Evolutionary conservation across 2,113 vertebrate species (phyloP), one percentile per base, ranked within the genome.

Genomic region (Delphinapterus leucas): DNA sequence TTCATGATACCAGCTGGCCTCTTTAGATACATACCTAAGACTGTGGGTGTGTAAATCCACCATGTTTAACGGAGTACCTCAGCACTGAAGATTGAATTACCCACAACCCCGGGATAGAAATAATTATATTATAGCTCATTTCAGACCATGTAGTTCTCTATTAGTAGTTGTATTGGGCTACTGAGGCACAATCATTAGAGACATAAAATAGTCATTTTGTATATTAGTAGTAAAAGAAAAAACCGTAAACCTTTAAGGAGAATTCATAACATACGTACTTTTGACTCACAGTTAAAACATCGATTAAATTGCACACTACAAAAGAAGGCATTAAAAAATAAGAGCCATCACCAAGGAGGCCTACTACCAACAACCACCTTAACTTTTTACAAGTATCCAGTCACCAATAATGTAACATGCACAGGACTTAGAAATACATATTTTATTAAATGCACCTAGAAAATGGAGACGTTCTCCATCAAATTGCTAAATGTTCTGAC

Each of bases 121-220:
- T 98, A 97, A 98, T 97, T 96, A 97, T 88, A 97, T 97, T 97
- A 97, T 81, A 97, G 80, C 87, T 98, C 95, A 98, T 97, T 97
- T 98, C 90, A 96, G 81, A 95, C 41, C 61, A 53, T 79, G 84
- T 81, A 97, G 96, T 97, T 96, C 95, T 97, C 95, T 94, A 97
- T 96, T 97, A 97, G 83, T 96, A 97, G 97, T 96, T 93, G 96
- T 96, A 98, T 97, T 97, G 95, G 84, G 93, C 97, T 97, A 97
- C 86, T 88, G 97, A 98, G 97, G 96, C 93, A 98, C 92, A 97
- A 96, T 97, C 96, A 96, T 97, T 97, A 97, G 95, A 96, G 96
- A 94, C 96, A 98, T 97, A 97, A 98, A 97, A 98, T 65, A 80
- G 84, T 96, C 96, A 97, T 98, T 97, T 98, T 98, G 95, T 97